These are phyloP conservation scores for Ecliptopera silaceata DNA, from an alignment of 2,888 invertebrate genomes.

Conservation along the genomic window DNA sequence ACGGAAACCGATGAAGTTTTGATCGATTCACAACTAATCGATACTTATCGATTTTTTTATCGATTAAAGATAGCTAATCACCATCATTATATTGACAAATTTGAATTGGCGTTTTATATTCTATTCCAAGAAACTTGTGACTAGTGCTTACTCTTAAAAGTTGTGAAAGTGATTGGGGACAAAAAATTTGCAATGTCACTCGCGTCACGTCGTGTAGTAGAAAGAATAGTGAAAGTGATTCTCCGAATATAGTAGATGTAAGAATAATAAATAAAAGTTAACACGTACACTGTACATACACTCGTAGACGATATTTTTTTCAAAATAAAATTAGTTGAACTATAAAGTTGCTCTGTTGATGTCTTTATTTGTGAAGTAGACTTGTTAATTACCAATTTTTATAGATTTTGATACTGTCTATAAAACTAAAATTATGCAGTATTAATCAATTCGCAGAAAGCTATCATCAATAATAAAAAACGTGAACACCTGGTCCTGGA, in stretches of 20 bases:
- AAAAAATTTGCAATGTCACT: constrained; percentile 24
- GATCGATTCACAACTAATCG: constrained; percentile 14
- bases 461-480: constrained; percentile 14
- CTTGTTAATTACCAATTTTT: constrained; percentile 21
- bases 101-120: neutral
- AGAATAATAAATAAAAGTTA: neutral
- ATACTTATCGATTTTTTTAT: constrained; percentile 6
- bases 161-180: constrained; percentile 31
- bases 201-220: constrained; percentile 5
- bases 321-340: constrained; percentile 6
- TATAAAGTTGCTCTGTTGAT: constrained; percentile 10
- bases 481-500: constrained; percentile 17
- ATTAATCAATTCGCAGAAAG: constrained; percentile 24
- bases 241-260: constrained; percentile 16
- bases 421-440: constrained; percentile 20
- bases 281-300: neutral
- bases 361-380: constrained; percentile 17
- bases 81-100: constrained; percentile 2
- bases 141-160: neutral
- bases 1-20: neutral
- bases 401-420: constrained; percentile 15
- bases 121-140: constrained; percentile 1
- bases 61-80: constrained; percentile 5
- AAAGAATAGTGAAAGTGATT: constrained; percentile 35
- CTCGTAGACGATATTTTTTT: neutral